Conservation (phyloP, 2,888 invertebrate species). For the Abscondita cerata region DNA sequence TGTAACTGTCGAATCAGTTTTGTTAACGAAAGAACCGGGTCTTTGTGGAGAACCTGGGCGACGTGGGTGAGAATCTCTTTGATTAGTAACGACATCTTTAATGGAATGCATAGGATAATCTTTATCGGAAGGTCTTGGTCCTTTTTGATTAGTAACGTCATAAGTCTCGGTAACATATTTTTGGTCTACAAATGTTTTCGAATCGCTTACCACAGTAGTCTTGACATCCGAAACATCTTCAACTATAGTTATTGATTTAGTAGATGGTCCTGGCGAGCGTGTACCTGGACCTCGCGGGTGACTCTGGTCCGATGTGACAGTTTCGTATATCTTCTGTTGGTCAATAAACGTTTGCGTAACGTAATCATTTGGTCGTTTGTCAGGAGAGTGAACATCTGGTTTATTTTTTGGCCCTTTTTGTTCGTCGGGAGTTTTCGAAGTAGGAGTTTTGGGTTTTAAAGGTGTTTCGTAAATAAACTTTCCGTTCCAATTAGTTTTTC, state of each 20-base stretch:
- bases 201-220: slow-evolving; percentile 46
- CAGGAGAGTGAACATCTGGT: background rate
- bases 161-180: slow-evolving; percentile 43
- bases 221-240: slow-evolving; percentile 48
- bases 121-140: too few relatives aligned
- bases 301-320: slow-evolving; percentile 1
- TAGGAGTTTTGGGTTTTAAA: slow-evolving; percentile 13
- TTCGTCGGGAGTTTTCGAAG: slow-evolving; percentile 2
- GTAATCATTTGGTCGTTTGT: background rate
- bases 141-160: background rate
- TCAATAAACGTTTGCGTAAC: slow-evolving; percentile 6
- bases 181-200: slow-evolving; percentile 43
- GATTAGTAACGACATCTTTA: too few relatives aligned
- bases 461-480: slow-evolving; percentile 53
- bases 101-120: too few relatives aligned
- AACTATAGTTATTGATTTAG: slow-evolving; percentile 42
- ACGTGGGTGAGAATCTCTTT: slow-evolving; percentile 10
- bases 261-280: background rate
- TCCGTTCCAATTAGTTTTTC: slow-evolving; percentile 58
- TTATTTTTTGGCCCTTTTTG: background rate
- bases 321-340: slow-evolving; percentile 2
- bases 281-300: slow-evolving; percentile 7
- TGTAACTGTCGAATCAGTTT: slow-evolving; percentile 47
- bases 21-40: slow-evolving; percentile 11
- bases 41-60: slow-evolving; percentile 15